Conservation (phyloP, 1,140 invertebrate genomes). For the Anadara kagoshimensis region DNA sequence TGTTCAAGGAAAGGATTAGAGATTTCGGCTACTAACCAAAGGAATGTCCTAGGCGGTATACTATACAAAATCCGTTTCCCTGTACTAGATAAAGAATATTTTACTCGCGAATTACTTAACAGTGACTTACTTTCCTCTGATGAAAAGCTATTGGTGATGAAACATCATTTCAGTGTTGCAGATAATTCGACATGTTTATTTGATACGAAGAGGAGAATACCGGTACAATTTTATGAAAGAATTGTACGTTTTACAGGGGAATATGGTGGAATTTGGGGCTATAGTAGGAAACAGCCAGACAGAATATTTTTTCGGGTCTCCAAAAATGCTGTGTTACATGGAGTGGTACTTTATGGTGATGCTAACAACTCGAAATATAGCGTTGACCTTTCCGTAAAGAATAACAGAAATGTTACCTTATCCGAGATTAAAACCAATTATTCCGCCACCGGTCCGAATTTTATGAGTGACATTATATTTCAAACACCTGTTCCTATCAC, state of each 20-base stretch:
- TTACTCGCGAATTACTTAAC: no score
- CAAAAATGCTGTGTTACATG: slow-evolving; percentile 18
- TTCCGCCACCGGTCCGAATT: not conserved
- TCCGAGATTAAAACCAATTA: slow-evolving; percentile 2
- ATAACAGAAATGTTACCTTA: not conserved
- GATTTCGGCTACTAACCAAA: not conserved
- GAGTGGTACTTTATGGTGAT: slow-evolving; percentile 21
- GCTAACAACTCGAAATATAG: slow-evolving; percentile 8
- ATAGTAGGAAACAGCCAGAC: slow-evolving; percentile 14
- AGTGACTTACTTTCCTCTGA: no score
- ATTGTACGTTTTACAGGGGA: no score
- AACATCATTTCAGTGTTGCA: no score
- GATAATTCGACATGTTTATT: no score
- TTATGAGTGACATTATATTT: slow-evolving; percentile 11
- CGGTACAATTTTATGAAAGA: slow-evolving; percentile 3
- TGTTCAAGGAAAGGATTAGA: not conserved
- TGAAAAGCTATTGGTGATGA: no score
- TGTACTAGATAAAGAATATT: no score
- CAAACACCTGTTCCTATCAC: slow-evolving; percentile 11
- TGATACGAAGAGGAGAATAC: not conserved
- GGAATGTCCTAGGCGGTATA: not conserved
- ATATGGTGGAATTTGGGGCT: slow-evolving; percentile 25
- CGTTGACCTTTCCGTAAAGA: slow-evolving; percentile 2
- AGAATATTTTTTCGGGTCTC: slow-evolving; percentile 19
- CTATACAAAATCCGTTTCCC: no score